These are phyloP conservation scores for Montifringilla adamsi DNA, from an alignment of 2,113 vertebrate genomes.

Conservation along the genomic window DNA sequence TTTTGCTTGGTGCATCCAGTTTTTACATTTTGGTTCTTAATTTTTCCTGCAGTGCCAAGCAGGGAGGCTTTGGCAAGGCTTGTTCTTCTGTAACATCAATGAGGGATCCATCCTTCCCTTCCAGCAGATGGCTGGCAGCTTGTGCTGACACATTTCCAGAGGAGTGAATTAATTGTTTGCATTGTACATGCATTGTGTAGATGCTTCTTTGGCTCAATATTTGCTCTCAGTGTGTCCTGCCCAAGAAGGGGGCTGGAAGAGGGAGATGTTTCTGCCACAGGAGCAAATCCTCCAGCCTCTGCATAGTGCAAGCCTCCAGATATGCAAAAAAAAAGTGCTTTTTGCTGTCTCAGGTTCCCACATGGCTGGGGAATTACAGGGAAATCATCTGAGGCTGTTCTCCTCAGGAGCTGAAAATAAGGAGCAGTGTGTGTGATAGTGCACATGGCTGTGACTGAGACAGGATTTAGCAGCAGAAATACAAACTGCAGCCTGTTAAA, in stretches of 20 bases:
- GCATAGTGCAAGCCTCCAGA: background rate
- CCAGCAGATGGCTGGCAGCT: slow-evolving; percentile 3
- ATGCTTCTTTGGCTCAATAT: background rate
- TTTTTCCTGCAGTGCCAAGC: background rate
- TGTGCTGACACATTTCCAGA: background rate
- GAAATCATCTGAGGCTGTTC: background rate
- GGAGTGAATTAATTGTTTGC: background rate
- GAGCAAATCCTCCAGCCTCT: background rate
- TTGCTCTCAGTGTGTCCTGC: background rate
- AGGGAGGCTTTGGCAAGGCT: background rate
- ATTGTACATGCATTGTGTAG: background rate
- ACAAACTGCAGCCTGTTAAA: background rate
- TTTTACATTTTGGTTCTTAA: background rate
- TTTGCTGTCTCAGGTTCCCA: background rate
- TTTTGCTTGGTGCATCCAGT: background rate
- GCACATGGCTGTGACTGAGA: background rate
- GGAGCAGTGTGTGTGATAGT: background rate
- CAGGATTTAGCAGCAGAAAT: background rate
- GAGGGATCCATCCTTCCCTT: background rate
- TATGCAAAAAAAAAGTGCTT: background rate
- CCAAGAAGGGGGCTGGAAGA: background rate
- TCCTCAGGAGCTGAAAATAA: background rate
- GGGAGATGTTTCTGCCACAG: background rate
- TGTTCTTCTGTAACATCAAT: background rate
- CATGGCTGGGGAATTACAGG: background rate